Percentiles rank a stretch among this genome's conserved stretches.
Conservation (phyloP, 2,888 invertebrate species). For the Lycia hirtaria region DNA sequence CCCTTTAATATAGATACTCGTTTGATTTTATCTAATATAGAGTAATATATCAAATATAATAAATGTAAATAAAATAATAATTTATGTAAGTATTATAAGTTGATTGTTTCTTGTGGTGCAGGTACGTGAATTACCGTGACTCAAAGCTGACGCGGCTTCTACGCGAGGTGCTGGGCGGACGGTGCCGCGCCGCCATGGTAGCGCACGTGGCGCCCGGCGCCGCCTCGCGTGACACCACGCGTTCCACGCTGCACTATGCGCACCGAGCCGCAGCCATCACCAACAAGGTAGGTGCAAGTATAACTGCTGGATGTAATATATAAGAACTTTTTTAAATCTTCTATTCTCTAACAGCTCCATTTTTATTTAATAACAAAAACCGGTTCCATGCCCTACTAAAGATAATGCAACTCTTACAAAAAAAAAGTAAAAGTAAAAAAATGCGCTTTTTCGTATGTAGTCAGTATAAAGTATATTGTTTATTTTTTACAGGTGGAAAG, state of each 20-base stretch:
- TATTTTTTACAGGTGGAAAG: conserved; percentile 84
- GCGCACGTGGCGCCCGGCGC: conserved; percentile 96
- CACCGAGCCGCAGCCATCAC: conserved; percentile 97
- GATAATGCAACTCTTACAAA: no score
- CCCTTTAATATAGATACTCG: no score
- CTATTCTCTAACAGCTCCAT: no score
- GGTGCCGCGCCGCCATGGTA: conserved; percentile 98
- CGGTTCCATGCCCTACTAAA: no score
- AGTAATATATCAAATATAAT: no score
- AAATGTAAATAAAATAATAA: no score
- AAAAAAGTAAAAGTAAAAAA: no score
- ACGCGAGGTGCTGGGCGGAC: conserved; percentile 94
- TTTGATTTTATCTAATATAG: no score
- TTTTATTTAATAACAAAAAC: no score
- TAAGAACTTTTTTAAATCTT: background rate
- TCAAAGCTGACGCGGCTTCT: conserved; percentile 96
- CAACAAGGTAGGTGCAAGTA: conserved; percentile 88
- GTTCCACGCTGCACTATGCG: conserved; percentile 97
- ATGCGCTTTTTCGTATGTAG: no score
- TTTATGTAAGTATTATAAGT: background rate
- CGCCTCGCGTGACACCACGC: conserved; percentile 94
- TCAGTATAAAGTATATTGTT: no score
- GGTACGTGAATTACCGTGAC: conserved; percentile 97
- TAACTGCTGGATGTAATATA: background rate
- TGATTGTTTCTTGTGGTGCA: conserved; percentile 37